A percentile compares a stretch with the other conserved stretches of the same genome.
phyloP scores from a whole-genome alignment of 2,797 vertebrate species.

The Xenentodon cancila region DNA sequence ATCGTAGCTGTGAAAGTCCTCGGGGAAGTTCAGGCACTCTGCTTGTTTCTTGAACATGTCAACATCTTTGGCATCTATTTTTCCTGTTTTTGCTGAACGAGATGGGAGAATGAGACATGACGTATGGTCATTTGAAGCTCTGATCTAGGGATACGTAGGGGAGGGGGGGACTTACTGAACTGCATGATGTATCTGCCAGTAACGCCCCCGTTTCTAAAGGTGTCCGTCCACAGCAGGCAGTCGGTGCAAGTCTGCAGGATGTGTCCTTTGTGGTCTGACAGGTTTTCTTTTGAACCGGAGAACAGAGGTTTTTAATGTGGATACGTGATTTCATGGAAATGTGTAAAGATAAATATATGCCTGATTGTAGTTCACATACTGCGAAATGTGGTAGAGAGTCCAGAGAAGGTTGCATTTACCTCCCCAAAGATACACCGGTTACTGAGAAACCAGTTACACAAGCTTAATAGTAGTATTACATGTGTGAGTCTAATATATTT shows the following conservation, averaged over 20 bases:
- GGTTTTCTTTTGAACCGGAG: slow-evolving; percentile 60
- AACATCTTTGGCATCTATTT: slow-evolving; percentile 58
- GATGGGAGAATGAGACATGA: not conserved
- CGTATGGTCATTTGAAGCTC: not conserved
- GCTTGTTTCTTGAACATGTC: slow-evolving; percentile 72
- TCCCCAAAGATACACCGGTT: slow-evolving; percentile 65
- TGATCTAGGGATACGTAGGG: not conserved
- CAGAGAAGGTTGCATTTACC: slow-evolving; percentile 69
- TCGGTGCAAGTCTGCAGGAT: slow-evolving; percentile 69
- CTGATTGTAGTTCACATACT: slow-evolving; percentile 60
- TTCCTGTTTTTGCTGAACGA: slow-evolving; percentile 69
- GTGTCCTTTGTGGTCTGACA: slow-evolving; percentile 76
- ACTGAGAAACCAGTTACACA: slow-evolving; percentile 40
- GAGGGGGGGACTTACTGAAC: slow-evolving; percentile 66
- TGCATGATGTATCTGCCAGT: slow-evolving; percentile 73
- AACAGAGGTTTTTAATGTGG: not conserved
- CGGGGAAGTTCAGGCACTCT: slow-evolving; percentile 71
- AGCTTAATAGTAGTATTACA: not conserved
- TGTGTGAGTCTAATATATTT: not conserved
- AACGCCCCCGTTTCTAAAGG: slow-evolving; percentile 67
- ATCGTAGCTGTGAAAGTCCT: slow-evolving; percentile 66
- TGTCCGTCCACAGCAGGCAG: slow-evolving; percentile 79
- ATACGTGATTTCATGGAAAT: not conserved
- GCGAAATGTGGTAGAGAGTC: slow-evolving; percentile 67
- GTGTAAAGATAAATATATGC: not conserved